phyloP scores from a whole-genome alignment of 2,888 invertebrate species.

The Nephrocerus scutellatus region DNA sequence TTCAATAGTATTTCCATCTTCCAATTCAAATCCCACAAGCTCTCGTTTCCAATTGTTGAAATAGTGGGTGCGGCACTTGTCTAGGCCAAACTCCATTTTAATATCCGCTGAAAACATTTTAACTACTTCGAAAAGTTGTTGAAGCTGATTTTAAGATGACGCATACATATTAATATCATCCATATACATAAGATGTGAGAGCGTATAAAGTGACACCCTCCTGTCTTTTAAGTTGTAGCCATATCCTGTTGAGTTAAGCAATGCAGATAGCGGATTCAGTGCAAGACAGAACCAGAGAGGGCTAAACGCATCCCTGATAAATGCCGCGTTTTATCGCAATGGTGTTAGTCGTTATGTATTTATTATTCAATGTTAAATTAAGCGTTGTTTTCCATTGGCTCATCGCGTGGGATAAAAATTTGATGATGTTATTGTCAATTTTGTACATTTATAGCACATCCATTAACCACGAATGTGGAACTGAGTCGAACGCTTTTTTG shows the following conservation, averaged over 20 bases:
- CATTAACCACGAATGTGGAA: conserved; percentile 11
- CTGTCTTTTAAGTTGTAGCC: conserved; percentile 8
- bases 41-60: too few relatives aligned
- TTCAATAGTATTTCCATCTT: too few relatives aligned
- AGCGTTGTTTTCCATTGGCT: conserved; percentile 5
- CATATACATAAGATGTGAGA: conserved; percentile 13
- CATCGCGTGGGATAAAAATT: conserved; percentile 7
- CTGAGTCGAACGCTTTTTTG: conserved; percentile 15
- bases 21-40: too few relatives aligned
- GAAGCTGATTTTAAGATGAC: conserved; percentile 4
- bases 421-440: conserved; percentile 8
- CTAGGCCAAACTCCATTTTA: conserved; percentile 13
- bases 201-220: neutral
- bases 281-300: conserved; percentile 14
- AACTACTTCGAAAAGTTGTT: conserved; percentile 8
- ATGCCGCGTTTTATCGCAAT: conserved; percentile 12
- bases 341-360: conserved; percentile 1
- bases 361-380: neutral
- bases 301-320: conserved; percentile 13
- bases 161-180: conserved; percentile 15
- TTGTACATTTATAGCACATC: conserved; percentile 11
- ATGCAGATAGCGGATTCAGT: conserved; percentile 12
- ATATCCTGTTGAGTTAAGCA: conserved; percentile 7
- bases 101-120: conserved; percentile 13
- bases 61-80: too few relatives aligned